Percentiles rank a stretch among this genome's conserved stretches.
Conservation (phyloP, 2,888 invertebrate genomes). For the Eupithecia dodoneata region DNA sequence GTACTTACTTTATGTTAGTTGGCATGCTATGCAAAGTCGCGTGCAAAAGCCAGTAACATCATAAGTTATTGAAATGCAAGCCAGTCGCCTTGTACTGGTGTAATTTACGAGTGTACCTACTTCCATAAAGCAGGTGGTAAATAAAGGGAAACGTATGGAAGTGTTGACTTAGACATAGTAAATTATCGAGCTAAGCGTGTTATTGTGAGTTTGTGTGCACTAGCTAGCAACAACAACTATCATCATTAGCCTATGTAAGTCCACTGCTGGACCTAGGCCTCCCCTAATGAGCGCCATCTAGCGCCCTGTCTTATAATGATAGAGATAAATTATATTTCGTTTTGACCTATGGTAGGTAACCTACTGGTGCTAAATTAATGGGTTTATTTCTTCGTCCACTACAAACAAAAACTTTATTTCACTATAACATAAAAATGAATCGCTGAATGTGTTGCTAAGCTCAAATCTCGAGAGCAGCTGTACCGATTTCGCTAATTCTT, state of each 20-base stretch:
- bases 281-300: too few relatives aligned
- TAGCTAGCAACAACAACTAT: neutral
- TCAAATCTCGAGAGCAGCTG: too few relatives aligned
- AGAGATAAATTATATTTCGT: neutral
- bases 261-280: too few relatives aligned
- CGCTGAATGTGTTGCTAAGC: too few relatives aligned
- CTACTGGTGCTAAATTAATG: too few relatives aligned
- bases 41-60: neutral
- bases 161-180: neutral
- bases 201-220: neutral
- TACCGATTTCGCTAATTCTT: too few relatives aligned
- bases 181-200: neutral
- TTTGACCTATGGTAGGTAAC: too few relatives aligned
- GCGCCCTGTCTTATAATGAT: neutral
- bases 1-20: neutral
- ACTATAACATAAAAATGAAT: too few relatives aligned
- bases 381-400: too few relatives aligned
- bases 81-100: neutral
- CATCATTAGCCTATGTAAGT: too few relatives aligned
- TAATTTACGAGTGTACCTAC: neutral
- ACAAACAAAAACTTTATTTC: too few relatives aligned
- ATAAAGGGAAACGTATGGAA: neutral
- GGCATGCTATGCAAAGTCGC: neutral
- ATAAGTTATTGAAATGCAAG: neutral
- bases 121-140: conserved; percentile 1